These are phyloP conservation scores for Anoplolepis gracilipes DNA, from an alignment of 1,140 invertebrate species.

Conservation along the genomic window DNA sequence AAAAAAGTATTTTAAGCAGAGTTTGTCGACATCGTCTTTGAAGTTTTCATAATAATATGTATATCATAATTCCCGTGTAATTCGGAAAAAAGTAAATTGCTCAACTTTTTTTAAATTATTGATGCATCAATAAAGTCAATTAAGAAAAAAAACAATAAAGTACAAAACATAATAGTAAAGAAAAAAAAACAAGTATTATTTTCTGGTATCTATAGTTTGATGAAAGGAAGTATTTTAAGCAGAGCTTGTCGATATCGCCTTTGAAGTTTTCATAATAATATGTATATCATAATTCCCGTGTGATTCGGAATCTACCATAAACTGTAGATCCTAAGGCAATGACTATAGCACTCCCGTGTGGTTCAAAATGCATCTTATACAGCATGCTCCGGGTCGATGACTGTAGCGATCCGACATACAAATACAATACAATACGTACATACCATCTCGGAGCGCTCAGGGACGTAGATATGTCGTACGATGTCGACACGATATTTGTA, in stretches of 20 bases:
- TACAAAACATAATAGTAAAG: too few species aligned
- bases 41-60: constrained; percentile 28
- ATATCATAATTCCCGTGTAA: constrained; percentile 32
- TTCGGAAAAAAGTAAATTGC: too few species aligned
- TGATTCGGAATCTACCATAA: constrained; percentile 17
- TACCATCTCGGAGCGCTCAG: constrained; percentile 34
- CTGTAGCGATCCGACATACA: constrained; percentile 54
- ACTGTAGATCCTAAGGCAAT: constrained; percentile 34
- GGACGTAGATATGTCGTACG: constrained; percentile 32
- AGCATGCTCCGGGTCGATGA: constrained; percentile 29
- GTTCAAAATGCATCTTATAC: constrained; percentile 40
- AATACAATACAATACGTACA: constrained; percentile 44
- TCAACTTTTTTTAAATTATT: too few species aligned
- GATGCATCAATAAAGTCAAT: too few species aligned
- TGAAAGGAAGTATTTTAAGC: not conserved
- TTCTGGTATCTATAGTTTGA: not conserved
- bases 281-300: constrained; percentile 35
- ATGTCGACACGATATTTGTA: constrained; percentile 36
- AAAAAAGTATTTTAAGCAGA: not conserved
- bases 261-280: constrained; percentile 31
- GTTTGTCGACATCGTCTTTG: not conserved
- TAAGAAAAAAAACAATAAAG: not conserved
- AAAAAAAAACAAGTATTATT: not conserved
- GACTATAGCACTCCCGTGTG: constrained; percentile 31
- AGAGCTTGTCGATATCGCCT: not conserved